phyloP scores from a whole-genome alignment of 2,888 invertebrate genomes.

The Periphyllus acericola region DNA sequence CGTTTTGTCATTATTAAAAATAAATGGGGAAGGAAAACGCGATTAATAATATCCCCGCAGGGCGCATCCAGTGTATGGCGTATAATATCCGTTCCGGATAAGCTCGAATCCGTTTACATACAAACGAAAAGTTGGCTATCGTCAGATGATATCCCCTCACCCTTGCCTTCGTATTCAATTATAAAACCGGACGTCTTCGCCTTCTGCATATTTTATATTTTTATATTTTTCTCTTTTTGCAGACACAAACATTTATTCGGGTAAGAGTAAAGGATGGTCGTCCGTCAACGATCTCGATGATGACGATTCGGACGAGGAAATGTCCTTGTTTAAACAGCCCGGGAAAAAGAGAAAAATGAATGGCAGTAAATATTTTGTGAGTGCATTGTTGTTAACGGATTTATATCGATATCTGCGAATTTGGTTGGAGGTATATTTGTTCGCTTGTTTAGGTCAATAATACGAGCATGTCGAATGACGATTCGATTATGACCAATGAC shows the following conservation, averaged over 20 bases:
- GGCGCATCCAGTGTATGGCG: not conserved
- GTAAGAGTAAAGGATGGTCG: conserved; percentile 36
- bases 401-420: not conserved
- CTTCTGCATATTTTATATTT: conserved; percentile 1
- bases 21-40: conserved; percentile 59
- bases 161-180: not conserved
- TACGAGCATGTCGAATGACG: not conserved
- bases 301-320: conserved; percentile 48
- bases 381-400: not conserved
- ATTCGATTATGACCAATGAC: conserved; percentile 53
- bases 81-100: conserved; percentile 57
- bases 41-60: conserved; percentile 56
- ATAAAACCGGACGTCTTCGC: conserved; percentile 42
- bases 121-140: conserved; percentile 51
- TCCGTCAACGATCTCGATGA: not conserved
- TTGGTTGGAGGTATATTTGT: not conserved
- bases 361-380: not conserved
- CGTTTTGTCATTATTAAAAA: conserved; percentile 60
- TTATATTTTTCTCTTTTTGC: too few species aligned
- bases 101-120: conserved; percentile 38
- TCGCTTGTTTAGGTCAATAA: not conserved
- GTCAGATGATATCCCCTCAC: not conserved
- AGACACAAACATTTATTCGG: conserved; percentile 7
- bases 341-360: conserved; percentile 48
- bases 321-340: conserved; percentile 52